Evolutionary conservation across 2,113 vertebrate genomes (phyloP).

Genomic region (Ciconia maguari): DNA sequence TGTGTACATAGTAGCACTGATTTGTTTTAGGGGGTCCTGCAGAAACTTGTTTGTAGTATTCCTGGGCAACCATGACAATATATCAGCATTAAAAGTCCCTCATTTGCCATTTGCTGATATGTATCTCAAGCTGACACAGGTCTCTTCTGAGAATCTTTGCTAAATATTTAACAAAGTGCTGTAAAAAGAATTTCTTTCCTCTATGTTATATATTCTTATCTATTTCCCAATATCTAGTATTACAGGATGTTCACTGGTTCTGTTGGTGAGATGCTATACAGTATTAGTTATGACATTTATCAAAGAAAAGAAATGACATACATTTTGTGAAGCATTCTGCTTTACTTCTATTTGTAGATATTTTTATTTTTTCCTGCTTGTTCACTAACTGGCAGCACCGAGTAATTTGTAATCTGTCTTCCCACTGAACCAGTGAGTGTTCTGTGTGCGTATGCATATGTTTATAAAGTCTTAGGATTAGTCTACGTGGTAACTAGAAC

Average conservation of each 20-base stretch:
- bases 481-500: slow-evolving; percentile 20
- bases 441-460: not conserved
- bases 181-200: not conserved
- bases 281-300: not conserved
- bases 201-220: not conserved
- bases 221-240: not conserved
- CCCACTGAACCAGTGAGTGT: slow-evolving; percentile 21
- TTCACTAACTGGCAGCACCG: slow-evolving; percentile 43
- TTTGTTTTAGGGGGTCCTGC: not conserved
- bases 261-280: not conserved
- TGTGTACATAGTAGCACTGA: not conserved
- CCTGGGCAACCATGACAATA: not conserved
- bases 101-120: not conserved
- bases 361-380: not conserved
- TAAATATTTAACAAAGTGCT: not conserved
- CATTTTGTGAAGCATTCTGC: not conserved
- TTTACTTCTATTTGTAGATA: not conserved
- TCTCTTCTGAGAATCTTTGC: not conserved
- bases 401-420: slow-evolving; percentile 51
- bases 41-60: slow-evolving; percentile 4
- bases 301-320: not conserved
- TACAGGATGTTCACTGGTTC: not conserved
- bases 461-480: slow-evolving; percentile 38
- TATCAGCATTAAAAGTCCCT: not conserved
- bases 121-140: not conserved